A percentile compares a stretch with the other conserved stretches of the same genome.
phyloP scores from a whole-genome alignment of 1,140 invertebrate genomes.

The Drosophila kohkoa region DNA sequence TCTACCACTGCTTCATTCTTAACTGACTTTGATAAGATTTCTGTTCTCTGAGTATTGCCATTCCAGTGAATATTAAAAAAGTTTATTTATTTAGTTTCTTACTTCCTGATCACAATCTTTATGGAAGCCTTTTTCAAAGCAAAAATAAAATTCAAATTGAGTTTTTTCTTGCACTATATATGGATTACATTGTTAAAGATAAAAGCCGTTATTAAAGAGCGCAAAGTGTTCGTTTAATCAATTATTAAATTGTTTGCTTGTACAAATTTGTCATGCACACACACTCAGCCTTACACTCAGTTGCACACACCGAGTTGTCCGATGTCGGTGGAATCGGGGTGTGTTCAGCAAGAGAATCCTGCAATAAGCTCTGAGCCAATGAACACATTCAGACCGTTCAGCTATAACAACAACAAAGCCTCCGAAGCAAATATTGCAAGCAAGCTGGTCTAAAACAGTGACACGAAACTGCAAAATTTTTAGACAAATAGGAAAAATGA shows the following conservation, averaged over 20 bases:
- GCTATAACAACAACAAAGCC: conserved; percentile 53
- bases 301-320: conserved; percentile 11
- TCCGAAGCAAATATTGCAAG: conserved; percentile 12
- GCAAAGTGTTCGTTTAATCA: conserved; percentile 49
- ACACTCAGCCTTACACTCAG: conserved; percentile 33
- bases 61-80: too few relatives aligned
- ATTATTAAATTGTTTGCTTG: conserved; percentile 59
- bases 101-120: too few relatives aligned
- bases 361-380: conserved; percentile 43
- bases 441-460: conserved; percentile 25
- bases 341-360: conserved; percentile 4
- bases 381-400: conserved; percentile 56
- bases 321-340: not conserved
- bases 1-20: too few relatives aligned
- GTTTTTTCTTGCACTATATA: too few relatives aligned
- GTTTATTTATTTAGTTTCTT: too few relatives aligned
- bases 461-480: not conserved
- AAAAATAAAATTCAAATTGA: too few relatives aligned
- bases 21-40: too few relatives aligned
- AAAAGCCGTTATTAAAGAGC: conserved; percentile 24
- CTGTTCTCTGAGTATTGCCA: too few relatives aligned
- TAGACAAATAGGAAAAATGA: not conserved
- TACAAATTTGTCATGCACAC: conserved; percentile 41
- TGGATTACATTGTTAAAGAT: not conserved
- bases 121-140: too few relatives aligned